Conservation (phyloP, 92 coral and sea anemone species). For the Parazoanthus atlanticus region DNA sequence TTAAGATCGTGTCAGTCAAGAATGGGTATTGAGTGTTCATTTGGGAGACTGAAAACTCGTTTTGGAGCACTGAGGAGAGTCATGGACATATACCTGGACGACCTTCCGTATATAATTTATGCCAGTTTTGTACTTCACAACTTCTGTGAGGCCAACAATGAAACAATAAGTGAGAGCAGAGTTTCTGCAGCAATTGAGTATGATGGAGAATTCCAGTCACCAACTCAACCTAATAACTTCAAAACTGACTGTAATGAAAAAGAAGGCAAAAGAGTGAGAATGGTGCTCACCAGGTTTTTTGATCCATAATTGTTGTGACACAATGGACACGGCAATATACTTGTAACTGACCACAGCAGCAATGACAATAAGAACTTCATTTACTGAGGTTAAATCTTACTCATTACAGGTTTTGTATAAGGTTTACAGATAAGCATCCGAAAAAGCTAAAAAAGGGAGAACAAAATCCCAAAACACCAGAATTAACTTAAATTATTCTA, state of each 20-base stretch:
- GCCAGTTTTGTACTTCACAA: constrained; percentile 62
- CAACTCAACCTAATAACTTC: not conserved
- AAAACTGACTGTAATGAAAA: constrained; percentile 46
- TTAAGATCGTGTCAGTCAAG: constrained; percentile 24
- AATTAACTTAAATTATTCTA: too few relatives aligned
- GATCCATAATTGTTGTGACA: constrained; percentile 32
- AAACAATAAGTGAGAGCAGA: constrained; percentile 46
- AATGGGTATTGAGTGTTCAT: constrained; percentile 55
- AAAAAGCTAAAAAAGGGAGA: too few relatives aligned
- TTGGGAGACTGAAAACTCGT: constrained; percentile 53
- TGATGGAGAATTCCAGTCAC: constrained; percentile 54
- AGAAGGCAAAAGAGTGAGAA: constrained; percentile 57
- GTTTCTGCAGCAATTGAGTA: constrained; percentile 53
- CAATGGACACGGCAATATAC: too few relatives aligned
- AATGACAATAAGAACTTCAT: too few relatives aligned
- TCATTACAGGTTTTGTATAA: too few relatives aligned
- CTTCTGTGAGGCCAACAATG: constrained; percentile 51
- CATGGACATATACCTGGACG: constrained; percentile 61
- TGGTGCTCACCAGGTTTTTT: constrained; percentile 41
- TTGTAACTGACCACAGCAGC: too few relatives aligned
- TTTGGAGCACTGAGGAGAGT: constrained; percentile 58
- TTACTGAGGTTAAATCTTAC: too few relatives aligned
- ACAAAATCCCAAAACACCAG: too few relatives aligned
- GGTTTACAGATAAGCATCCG: too few relatives aligned
- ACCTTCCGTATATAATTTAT: constrained; percentile 58